Evolutionary conservation across 2,888 invertebrate species (phyloP).

Genomic region (Ophonus ardosiacus): DNA sequence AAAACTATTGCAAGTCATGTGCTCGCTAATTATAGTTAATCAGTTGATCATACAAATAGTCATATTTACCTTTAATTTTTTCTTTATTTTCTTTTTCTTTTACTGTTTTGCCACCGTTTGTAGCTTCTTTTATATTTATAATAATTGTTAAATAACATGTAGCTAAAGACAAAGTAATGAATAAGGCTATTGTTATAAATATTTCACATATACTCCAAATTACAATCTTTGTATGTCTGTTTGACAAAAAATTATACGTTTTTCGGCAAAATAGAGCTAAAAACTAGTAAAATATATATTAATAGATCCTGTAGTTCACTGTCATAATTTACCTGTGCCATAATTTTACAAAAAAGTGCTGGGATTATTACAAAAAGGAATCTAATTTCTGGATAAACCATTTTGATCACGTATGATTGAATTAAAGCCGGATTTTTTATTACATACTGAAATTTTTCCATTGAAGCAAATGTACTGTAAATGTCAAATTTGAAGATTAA

Average conservation of each 20-base stretch:
- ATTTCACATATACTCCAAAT: slow-evolving; percentile 48
- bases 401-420: neutral
- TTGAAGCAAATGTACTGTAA: neutral
- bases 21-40: no score
- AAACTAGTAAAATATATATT: neutral
- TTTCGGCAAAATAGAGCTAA: neutral
- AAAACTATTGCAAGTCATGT: no score
- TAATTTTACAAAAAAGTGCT: neutral
- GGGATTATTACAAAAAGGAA: neutral
- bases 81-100: neutral
- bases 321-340: neutral
- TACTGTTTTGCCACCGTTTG: no score
- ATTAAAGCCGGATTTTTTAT: neutral
- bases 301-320: neutral
- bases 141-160: slow-evolving; percentile 39
- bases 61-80: neutral
- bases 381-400: neutral
- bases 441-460: neutral
- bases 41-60: no score
- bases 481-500: neutral
- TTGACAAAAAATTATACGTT: neutral
- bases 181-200: slow-evolving; percentile 9
- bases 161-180: slow-evolving; percentile 46
- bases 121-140: slow-evolving; percentile 30
- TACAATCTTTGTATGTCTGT: slow-evolving; percentile 40